Conservation (phyloP, 2,888 invertebrate genomes). For the Meiosimyza platycephala region DNA sequence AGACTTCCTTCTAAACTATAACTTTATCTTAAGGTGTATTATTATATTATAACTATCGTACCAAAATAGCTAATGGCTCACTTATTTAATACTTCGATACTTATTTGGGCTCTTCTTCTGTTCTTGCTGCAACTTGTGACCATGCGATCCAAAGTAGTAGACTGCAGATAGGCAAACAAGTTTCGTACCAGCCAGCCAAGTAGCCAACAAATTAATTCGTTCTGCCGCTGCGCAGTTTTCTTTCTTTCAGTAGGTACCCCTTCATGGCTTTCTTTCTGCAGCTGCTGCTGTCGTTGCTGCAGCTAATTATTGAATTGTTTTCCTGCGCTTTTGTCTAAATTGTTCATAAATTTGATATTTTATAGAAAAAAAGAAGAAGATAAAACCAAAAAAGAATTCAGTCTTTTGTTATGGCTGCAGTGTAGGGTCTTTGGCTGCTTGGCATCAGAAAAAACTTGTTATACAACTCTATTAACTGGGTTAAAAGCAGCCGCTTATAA, state of each 20-base stretch:
- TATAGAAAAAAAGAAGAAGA: constrained; percentile 3
- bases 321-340: not conserved
- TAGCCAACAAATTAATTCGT: constrained; percentile 22
- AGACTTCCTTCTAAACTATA: too few relatives aligned
- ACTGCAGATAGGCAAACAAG: too few relatives aligned
- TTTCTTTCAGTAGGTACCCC: constrained; percentile 2
- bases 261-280: constrained; percentile 1
- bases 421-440: too few relatives aligned
- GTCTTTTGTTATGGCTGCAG: too few relatives aligned
- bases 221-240: not conserved
- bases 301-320: not conserved
- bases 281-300: constrained; percentile 3
- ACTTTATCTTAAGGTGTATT: too few relatives aligned
- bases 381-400: too few relatives aligned
- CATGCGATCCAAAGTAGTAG: too few relatives aligned
- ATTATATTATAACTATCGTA: too few relatives aligned
- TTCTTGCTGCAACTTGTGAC: too few relatives aligned
- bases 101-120: too few relatives aligned
- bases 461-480: constrained; percentile 45
- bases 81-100: too few relatives aligned
- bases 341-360: constrained; percentile 30
- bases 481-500: constrained; percentile 19
- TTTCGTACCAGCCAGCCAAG: not conserved
- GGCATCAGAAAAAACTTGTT: constrained; percentile 40
- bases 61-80: too few relatives aligned